phyloP scores from a whole-genome alignment of 2,888 invertebrate genomes.

The Oxycera nigricornis region DNA sequence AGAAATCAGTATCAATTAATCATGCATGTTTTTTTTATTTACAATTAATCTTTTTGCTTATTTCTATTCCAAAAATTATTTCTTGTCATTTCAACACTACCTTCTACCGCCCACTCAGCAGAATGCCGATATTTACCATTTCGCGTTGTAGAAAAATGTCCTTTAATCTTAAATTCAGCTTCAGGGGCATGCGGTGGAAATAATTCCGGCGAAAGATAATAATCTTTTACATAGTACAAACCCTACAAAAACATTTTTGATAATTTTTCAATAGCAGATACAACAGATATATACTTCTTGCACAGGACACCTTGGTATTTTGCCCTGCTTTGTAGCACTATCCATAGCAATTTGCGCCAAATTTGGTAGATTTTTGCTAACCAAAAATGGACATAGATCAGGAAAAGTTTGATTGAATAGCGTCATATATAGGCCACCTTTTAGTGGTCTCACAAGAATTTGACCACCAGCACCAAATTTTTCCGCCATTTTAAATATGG shows the following conservation, averaged over 20 bases:
- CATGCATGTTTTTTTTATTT: too few relatives aligned
- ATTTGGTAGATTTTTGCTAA: neutral
- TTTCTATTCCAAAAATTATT: neutral
- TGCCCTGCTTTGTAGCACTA: neutral
- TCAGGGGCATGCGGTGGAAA: constrained; percentile 20
- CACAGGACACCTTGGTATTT: constrained; percentile 10
- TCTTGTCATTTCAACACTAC: neutral
- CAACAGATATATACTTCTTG: neutral
- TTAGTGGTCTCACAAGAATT: neutral
- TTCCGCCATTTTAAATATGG: neutral
- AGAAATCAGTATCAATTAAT: too few relatives aligned
- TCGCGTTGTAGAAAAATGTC: neutral
- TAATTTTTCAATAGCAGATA: neutral
- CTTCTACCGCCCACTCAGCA: neutral
- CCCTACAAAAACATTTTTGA: neutral
- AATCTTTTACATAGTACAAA: neutral
- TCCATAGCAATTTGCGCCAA: constrained; percentile 6
- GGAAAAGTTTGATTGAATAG: constrained; percentile 9
- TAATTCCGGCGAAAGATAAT: constrained; percentile 1
- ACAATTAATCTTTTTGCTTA: too few relatives aligned
- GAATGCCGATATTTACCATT: neutral
- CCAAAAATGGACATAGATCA: constrained; percentile 2
- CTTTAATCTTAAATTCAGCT: constrained; percentile 7
- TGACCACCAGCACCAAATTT: constrained; percentile 18
- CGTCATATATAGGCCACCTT: constrained; percentile 3